phyloP scores from a whole-genome alignment of 23 tunicate species.

The Ciona savignyi region DNA sequence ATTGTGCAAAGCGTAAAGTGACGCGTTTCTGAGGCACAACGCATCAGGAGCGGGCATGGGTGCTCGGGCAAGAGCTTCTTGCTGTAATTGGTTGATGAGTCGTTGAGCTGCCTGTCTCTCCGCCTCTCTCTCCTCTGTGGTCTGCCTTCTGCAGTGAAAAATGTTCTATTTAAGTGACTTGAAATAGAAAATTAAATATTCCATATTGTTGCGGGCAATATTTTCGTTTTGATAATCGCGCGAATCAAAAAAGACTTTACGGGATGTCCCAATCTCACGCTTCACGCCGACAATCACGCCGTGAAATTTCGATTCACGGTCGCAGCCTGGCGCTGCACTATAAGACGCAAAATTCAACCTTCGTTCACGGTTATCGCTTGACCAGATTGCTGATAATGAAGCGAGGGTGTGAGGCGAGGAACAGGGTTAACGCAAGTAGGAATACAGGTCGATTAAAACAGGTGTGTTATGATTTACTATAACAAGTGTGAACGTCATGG shows the following conservation, averaged over 20 bases:
- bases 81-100: conserved; percentile 86
- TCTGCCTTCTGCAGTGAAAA: conserved; percentile 51
- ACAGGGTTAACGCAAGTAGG: background rate
- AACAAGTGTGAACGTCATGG: background rate
- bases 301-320: background rate
- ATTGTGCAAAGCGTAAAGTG: conserved; percentile 83
- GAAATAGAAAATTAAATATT: background rate
- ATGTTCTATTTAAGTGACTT: background rate
- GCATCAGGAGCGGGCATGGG: conserved; percentile 92
- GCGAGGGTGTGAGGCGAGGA: conserved; percentile 3
- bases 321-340: background rate
- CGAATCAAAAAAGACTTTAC: background rate
- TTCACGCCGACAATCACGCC: background rate
- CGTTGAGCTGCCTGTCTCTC: conserved; percentile 95
- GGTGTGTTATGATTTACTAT: background rate
- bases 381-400: background rate
- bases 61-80: conserved; percentile 84
- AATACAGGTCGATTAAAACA: background rate
- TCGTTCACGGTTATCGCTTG: background rate
- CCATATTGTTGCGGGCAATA: background rate
- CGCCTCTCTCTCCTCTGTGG: conserved; percentile 89
- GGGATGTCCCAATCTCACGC: background rate
- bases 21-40: conserved; percentile 84
- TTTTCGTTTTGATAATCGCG: background rate
- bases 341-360: too few relatives aligned